A percentile compares a stretch with the other conserved stretches of the same genome.
These are phyloP conservation scores for Heliocidaris tuberculata DNA, from an alignment of 35 echinoderm and acorn worm genomes.

Conservation along the genomic window DNA sequence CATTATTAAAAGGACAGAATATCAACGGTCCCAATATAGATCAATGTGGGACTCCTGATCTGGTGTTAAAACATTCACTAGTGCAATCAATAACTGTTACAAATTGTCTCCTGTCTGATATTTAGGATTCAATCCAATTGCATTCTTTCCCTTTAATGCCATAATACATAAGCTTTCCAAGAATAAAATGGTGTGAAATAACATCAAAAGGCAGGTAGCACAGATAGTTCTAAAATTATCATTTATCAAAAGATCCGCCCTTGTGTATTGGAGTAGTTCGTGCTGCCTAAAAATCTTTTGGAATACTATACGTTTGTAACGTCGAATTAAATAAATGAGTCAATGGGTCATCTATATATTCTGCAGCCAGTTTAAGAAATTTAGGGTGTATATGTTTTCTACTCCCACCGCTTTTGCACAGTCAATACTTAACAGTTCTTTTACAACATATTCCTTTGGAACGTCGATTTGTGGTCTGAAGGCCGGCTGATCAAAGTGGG, in stretches of 20 bases:
- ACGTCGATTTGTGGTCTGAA: too few relatives aligned
- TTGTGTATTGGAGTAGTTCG: neutral
- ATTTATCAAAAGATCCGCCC: neutral
- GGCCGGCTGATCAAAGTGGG: too few relatives aligned
- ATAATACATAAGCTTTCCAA: neutral
- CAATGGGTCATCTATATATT: too few relatives aligned
- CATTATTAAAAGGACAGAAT: neutral
- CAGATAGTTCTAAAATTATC: neutral
- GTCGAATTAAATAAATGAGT: too few relatives aligned
- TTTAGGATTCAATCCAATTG: neutral
- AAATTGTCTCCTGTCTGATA: slow-evolving; percentile 42
- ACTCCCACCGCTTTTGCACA: too few relatives aligned
- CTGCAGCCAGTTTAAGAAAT: too few relatives aligned
- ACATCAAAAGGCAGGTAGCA: neutral
- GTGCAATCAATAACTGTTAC: neutral
- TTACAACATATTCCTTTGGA: too few relatives aligned
- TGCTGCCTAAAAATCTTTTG: neutral
- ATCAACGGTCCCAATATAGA: slow-evolving; percentile 19
- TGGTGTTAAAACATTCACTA: neutral
- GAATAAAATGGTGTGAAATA: neutral
- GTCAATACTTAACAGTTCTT: too few relatives aligned
- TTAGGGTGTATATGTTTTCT: too few relatives aligned
- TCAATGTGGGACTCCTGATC: neutral
- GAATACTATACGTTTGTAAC: slow-evolving; percentile 23
- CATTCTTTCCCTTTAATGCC: neutral